phyloP scores from a whole-genome alignment of 2,888 invertebrate genomes.

The Trachelus stipa region DNA sequence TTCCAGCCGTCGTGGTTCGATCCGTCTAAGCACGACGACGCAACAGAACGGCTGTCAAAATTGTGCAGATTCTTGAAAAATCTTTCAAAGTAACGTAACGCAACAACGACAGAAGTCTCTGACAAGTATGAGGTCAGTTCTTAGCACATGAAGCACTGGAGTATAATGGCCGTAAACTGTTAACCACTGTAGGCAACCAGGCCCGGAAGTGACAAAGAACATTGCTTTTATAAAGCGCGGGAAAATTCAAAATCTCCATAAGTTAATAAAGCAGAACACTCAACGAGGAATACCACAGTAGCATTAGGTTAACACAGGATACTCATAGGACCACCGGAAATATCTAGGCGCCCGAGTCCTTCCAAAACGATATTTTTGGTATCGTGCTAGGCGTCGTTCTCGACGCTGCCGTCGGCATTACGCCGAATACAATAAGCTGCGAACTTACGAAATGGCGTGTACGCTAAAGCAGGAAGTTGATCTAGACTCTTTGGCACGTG shows the following conservation, averaged over 20 bases:
- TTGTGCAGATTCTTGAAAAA: neutral
- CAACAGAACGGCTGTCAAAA: neutral
- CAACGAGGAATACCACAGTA: neutral
- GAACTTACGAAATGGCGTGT: neutral
- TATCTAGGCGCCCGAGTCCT: neutral
- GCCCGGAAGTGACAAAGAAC: neutral
- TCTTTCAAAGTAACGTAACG: neutral
- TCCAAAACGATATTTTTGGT: neutral
- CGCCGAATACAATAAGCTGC: neutral
- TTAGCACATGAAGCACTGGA: neutral
- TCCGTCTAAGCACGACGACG: neutral
- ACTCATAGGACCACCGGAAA: neutral
- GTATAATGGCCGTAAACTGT: neutral
- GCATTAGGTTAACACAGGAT: neutral
- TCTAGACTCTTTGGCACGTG: neutral
- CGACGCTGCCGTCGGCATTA: neutral
- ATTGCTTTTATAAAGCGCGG: neutral
- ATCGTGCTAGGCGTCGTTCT: neutral
- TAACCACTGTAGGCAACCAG: neutral
- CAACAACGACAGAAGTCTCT: neutral
- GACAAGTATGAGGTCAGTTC: neutral
- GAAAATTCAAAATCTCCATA: neutral
- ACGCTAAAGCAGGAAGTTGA: neutral
- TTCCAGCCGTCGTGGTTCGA: neutral
- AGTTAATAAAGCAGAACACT: neutral